Evolutionary conservation across 1,140 invertebrate genomes (phyloP).

Genomic region (Drosophila tsacasi): DNA sequence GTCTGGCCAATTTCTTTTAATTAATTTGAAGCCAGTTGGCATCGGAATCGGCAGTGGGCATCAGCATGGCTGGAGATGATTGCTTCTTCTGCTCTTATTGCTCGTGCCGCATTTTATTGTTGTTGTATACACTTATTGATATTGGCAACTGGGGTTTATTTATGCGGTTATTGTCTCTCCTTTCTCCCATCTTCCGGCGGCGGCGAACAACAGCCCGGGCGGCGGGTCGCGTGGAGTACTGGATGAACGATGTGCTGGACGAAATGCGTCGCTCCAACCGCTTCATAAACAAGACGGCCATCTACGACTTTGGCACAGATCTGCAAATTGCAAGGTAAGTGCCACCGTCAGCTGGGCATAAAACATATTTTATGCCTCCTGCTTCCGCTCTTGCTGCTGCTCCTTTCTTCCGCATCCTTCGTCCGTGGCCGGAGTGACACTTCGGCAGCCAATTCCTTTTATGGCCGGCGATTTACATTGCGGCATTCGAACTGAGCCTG

Average conservation of each 20-base stretch:
- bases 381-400: background rate
- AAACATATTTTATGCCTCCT: constrained; percentile 61
- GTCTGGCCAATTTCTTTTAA: constrained; percentile 79
- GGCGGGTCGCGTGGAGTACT: constrained; percentile 93
- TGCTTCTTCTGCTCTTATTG: constrained; percentile 57
- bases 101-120: constrained; percentile 60
- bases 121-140: constrained; percentile 83
- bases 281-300: constrained; percentile 94
- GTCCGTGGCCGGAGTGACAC: constrained; percentile 33
- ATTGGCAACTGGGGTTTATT: constrained; percentile 82
- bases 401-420: constrained; percentile 11
- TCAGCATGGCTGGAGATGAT: constrained; percentile 65
- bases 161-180: constrained; percentile 76
- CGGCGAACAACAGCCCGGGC: constrained; percentile 85
- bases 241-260: constrained; percentile 93
- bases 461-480: constrained; percentile 78
- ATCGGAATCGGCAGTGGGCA: constrained; percentile 26
- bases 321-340: constrained; percentile 86
- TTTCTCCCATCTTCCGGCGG: constrained; percentile 7
- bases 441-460: constrained; percentile 68
- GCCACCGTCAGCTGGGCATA: constrained; percentile 58
- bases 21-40: constrained; percentile 75
- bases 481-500: constrained; percentile 26
- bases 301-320: constrained; percentile 93
- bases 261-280: constrained; percentile 95